Percentiles rank a stretch among this genome's conserved stretches.
phyloP scores from a whole-genome alignment of 2,113 vertebrate genomes.

The Rhipidura dahli region DNA sequence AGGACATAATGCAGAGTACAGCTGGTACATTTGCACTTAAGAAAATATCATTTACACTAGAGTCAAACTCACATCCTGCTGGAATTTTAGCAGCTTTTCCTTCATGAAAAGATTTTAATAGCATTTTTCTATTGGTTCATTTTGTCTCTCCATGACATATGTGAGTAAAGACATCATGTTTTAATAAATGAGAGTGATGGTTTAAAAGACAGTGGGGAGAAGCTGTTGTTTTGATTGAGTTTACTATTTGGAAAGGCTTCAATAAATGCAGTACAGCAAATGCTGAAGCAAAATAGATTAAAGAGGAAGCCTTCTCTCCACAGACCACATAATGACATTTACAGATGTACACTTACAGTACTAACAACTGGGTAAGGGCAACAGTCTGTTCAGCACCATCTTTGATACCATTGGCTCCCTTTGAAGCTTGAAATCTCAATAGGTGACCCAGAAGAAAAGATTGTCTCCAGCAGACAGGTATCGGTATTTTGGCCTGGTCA shows the following conservation, averaged over 20 bases:
- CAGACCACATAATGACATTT: background rate
- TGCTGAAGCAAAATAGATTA: background rate
- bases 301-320: background rate
- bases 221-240: background rate
- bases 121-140: background rate
- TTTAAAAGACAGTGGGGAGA: constrained; percentile 20
- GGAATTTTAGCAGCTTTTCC: background rate
- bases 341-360: background rate
- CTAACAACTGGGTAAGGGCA: background rate
- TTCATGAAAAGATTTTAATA: background rate
- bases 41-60: background rate
- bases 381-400: background rate
- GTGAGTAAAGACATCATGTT: background rate
- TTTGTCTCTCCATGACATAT: background rate
- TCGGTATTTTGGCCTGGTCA: background rate
- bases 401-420: background rate
- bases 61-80: background rate
- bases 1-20: background rate
- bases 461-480: background rate
- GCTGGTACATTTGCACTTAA: background rate
- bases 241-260: constrained; percentile 48
- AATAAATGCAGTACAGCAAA: constrained; percentile 28
- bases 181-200: constrained; percentile 34
- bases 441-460: background rate
- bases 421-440: background rate